Conservation (phyloP, 2,113 vertebrate genomes). For the Platysternon megacephalum region DNA sequence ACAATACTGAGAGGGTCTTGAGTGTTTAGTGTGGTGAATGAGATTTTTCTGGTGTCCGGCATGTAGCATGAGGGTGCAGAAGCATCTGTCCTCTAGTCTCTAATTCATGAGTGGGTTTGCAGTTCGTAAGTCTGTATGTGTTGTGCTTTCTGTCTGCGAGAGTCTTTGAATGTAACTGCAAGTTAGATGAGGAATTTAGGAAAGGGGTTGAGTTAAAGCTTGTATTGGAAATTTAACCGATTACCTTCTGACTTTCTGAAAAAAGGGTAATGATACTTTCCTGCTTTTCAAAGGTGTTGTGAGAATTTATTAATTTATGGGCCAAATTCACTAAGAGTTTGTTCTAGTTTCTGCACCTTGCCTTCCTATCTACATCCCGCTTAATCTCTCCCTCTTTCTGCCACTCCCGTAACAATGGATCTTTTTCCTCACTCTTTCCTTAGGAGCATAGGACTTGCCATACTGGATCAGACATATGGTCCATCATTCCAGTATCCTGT, state of each 20-base stretch:
- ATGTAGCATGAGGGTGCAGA: too few species aligned
- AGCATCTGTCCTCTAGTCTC: too few species aligned
- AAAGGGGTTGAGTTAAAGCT: not conserved
- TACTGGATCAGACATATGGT: not conserved
- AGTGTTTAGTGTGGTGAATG: not conserved
- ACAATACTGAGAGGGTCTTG: not conserved
- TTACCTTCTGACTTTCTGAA: not conserved
- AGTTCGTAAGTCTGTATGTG: too few species aligned
- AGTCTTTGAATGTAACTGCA: not conserved
- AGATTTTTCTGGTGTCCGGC: too few species aligned
- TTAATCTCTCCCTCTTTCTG: not conserved
- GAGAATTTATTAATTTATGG: not conserved
- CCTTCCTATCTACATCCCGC: not conserved
- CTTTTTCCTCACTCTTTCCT: not conserved
- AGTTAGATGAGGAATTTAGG: not conserved
- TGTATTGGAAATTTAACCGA: not conserved
- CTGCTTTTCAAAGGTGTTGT: not conserved
- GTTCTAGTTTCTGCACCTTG: not conserved
- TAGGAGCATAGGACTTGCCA: not conserved
- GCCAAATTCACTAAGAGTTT: not conserved
- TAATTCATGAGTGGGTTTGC: too few species aligned
- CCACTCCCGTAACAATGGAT: not conserved
- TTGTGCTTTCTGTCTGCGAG: not conserved
- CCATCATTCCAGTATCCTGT: rapidly evolving
- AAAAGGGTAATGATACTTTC: not conserved